Base-by-base conservation (phyloP, 2,888 invertebrate genomes). In the Cheilosia impressa region DNA sequence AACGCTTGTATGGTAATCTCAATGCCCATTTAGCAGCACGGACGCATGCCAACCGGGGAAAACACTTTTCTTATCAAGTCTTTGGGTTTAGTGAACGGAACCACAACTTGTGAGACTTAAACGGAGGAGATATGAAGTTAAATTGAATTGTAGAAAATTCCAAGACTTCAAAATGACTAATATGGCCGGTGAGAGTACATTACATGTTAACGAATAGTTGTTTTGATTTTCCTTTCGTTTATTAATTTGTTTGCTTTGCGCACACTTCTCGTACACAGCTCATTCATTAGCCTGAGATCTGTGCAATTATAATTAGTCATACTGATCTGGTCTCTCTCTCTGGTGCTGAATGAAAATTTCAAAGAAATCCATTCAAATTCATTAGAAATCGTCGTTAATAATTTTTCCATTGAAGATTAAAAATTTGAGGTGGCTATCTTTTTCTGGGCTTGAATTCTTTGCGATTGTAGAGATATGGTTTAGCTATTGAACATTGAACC, bases 241-340 rank as follows among this genome's bases (percentile, higher is more conserved):
- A 22, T 50, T 50, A 34, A 63, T 31, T 50, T 50, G 50, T 65
- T 65, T 63, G 31, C 15, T 45, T 17, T 7, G 19, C 19, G n/a
- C 41, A 13, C 13, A 38, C 38, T 38, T 13, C 13, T 13, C 4
- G 13, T 13, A 38, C n/a, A 38, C 50, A 41, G 34, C 15, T 22
- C 10, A 65, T 41, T 65, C 38, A 52, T 41, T 41, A 52, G 22
- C 2, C 38, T 6, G 10, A 9, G 9, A 5, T 52, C 43, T 31
- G 27, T 4, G 53, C 24, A 43, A 43, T 68, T 55, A 68, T n/a
- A 43, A 55, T 68, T 55, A 68, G 55, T 68, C 66, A 68, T 68
- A 66, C 65, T 7, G 22, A n/a, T 65, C 24, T 24, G n/a, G n/a
- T n/a, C n/a, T n/a, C n/a, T n/a, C n/a, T n/a, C n/a, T n/a, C n/a